Evolutionary conservation across 2,797 vertebrate species (phyloP).

Genomic region (Sciurus carolinensis): DNA sequence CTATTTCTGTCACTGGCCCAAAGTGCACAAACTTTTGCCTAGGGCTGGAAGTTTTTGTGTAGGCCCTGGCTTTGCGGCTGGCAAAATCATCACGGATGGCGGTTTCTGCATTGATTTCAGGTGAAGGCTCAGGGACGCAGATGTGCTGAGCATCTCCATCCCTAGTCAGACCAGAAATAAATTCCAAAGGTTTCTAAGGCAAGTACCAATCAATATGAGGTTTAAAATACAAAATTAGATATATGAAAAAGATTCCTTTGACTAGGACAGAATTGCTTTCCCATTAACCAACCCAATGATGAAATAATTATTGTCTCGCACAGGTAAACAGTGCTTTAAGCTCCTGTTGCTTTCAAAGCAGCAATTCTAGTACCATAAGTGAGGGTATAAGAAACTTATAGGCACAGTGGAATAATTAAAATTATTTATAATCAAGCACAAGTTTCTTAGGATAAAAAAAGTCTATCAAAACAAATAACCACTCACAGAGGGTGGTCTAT

Average conservation of each 20-base stretch:
- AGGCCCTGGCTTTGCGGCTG: constrained; percentile 89
- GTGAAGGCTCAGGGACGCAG: constrained; percentile 72
- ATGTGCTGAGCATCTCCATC: constrained; percentile 87
- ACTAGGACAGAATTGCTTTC: constrained; percentile 1
- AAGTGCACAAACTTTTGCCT: constrained; percentile 95
- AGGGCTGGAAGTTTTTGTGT: constrained; percentile 88
- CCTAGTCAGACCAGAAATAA: constrained; percentile 89
- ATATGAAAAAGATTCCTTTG: not conserved
- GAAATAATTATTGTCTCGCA: not conserved
- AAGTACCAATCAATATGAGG: not conserved
- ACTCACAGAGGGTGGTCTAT: not conserved
- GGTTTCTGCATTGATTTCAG: constrained; percentile 89
- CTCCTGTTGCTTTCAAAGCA: constrained; percentile 33
- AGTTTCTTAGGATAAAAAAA: constrained; percentile 24
- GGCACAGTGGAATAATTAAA: not conserved
- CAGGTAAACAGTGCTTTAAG: not conserved
- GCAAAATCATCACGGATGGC: constrained; percentile 90
- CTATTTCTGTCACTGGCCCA: constrained; percentile 97
- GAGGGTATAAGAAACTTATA: constrained; percentile 20
- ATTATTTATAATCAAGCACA: constrained; percentile 21
- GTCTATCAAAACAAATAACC: not conserved
- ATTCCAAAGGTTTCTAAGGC: constrained; percentile 79
- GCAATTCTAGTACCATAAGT: not conserved
- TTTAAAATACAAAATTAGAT: not conserved
- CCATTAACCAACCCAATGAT: constrained; percentile 4